These are phyloP conservation scores for Stomatorhinus walkeri DNA, from an alignment of 2,797 vertebrate genomes.

Conservation along the genomic window DNA sequence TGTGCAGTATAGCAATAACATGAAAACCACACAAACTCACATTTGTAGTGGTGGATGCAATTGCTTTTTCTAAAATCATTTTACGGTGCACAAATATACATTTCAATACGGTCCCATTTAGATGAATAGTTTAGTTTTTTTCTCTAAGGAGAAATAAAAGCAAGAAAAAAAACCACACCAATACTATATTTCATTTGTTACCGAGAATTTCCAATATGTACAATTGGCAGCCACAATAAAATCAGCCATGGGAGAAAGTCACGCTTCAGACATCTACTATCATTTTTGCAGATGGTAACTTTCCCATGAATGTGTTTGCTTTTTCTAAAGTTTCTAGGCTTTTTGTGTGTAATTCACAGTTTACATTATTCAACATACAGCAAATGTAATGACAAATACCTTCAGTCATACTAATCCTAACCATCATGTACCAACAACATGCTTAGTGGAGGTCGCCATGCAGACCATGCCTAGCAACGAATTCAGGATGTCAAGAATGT, in stretches of 20 bases:
- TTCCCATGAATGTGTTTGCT: background rate
- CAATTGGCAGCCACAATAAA: background rate
- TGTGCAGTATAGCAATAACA: background rate
- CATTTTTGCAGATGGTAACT: background rate
- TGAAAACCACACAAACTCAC: slow-evolving; percentile 1
- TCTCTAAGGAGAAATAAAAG: slow-evolving; percentile 22
- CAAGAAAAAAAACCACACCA: background rate
- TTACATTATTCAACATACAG: slow-evolving; percentile 10
- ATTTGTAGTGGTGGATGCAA: background rate
- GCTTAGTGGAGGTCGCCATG: background rate
- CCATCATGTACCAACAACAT: background rate
- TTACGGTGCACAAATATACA: background rate
- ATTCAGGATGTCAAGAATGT: slow-evolving; percentile 3
- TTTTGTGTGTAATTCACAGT: background rate
- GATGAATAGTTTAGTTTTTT: slow-evolving; percentile 42
- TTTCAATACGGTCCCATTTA: slow-evolving; percentile 33
- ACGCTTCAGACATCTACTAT: background rate
- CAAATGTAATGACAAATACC: slow-evolving; percentile 8
- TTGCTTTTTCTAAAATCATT: background rate
- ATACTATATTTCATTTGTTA: slow-evolving; percentile 1
- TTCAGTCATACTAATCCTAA: slow-evolving; percentile 10
- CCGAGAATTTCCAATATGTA: background rate
- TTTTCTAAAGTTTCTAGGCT: background rate
- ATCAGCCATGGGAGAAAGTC: background rate
- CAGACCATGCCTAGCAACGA: background rate